Percentiles rank a stretch among this genome's conserved stretches.
These are phyloP conservation scores for Adelges cooleyi DNA, from an alignment of 1,140 invertebrate genomes.

Conservation along the genomic window DNA sequence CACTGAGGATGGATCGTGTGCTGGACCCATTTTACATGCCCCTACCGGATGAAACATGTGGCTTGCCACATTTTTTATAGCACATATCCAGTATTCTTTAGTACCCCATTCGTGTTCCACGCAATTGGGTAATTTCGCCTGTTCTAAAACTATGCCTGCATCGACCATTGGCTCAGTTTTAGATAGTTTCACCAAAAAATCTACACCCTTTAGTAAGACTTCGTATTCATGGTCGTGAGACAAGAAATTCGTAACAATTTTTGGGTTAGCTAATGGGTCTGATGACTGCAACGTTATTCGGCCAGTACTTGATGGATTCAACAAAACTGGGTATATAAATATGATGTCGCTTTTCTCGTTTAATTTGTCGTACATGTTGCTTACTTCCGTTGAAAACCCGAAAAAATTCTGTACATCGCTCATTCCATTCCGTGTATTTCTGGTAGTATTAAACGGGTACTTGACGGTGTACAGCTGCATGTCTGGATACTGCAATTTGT, in stretches of 20 bases:
- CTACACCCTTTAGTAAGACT: slow-evolving; percentile 34
- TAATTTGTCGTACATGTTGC: slow-evolving; percentile 40
- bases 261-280: slow-evolving; percentile 46
- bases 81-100: slow-evolving; percentile 36
- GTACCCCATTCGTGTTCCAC: slow-evolving; percentile 27
- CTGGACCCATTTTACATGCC: slow-evolving; percentile 31
- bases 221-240: slow-evolving; percentile 30
- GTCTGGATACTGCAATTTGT: not conserved
- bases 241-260: slow-evolving; percentile 48
- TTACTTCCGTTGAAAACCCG: slow-evolving; percentile 55
- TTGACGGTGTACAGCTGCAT: not conserved
- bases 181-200: slow-evolving; percentile 34
- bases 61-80: slow-evolving; percentile 33
- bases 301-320: slow-evolving; percentile 42
- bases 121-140: slow-evolving; percentile 43
- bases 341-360: slow-evolving; percentile 49
- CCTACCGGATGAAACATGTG: slow-evolving; percentile 36
- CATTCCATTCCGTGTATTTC: not conserved
- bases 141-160: slow-evolving; percentile 44
- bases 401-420: not conserved
- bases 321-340: slow-evolving; percentile 38
- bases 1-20: slow-evolving; percentile 39
- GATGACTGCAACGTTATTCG: slow-evolving; percentile 39
- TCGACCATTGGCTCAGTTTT: slow-evolving; percentile 35
- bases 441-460: not conserved